phyloP scores from a whole-genome alignment of 1,140 invertebrate species.

The Caenorhabditis inopinata region DNA sequence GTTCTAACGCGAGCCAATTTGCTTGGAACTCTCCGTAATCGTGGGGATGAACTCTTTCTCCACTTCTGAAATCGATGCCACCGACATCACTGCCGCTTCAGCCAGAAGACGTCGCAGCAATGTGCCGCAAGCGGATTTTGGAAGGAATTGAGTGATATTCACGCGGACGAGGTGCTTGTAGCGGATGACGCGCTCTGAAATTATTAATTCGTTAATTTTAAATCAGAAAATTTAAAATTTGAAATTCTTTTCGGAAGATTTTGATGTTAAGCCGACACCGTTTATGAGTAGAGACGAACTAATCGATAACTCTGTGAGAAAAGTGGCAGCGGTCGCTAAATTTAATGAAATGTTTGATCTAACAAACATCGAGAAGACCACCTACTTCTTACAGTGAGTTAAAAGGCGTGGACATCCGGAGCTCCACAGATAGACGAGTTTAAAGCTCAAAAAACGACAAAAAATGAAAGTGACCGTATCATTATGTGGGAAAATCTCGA shows the following conservation, averaged over 20 bases:
- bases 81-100: constrained; percentile 16
- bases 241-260: not conserved
- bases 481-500: too few species aligned
- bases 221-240: too few species aligned
- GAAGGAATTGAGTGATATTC: constrained; percentile 20
- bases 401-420: too few species aligned
- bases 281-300: constrained; percentile 82
- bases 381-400: not conserved
- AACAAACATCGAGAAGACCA: constrained; percentile 28
- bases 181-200: not conserved
- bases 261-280: constrained; percentile 75
- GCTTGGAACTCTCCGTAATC: too few species aligned
- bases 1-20: too few species aligned
- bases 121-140: not conserved
- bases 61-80: not conserved
- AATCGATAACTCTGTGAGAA: constrained; percentile 78
- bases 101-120: constrained; percentile 17
- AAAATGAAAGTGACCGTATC: too few species aligned
- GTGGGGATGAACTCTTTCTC: not conserved
- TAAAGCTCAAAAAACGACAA: too few species aligned
- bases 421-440: too few species aligned
- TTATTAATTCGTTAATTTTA: too few species aligned
- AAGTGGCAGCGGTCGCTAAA: constrained; percentile 68
- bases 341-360: constrained; percentile 26
- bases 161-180: not conserved